Evolutionary conservation across 2,888 invertebrate genomes (phyloP).

Genomic region (Melieria omissa): DNA sequence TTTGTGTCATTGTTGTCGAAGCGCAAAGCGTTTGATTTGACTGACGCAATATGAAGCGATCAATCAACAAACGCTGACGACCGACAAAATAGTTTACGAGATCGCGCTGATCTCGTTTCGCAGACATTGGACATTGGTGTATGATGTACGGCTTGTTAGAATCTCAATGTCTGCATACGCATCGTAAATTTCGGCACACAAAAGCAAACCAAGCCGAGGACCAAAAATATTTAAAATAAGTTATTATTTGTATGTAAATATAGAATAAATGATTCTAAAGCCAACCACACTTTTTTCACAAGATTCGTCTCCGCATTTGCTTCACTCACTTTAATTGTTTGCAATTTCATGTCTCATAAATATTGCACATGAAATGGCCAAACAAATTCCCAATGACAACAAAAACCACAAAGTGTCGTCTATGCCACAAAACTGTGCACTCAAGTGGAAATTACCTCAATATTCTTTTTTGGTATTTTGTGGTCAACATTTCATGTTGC

Average conservation of each 20-base stretch:
- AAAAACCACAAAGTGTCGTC: slow-evolving; percentile 17
- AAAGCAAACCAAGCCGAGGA: neutral
- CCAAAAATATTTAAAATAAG: neutral
- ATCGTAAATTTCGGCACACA: slow-evolving; percentile 56
- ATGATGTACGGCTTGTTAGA: slow-evolving; percentile 65
- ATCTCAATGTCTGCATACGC: slow-evolving; percentile 60
- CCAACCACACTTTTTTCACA: too few relatives aligned
- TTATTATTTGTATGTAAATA: slow-evolving; percentile 10
- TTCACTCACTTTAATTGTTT: too few relatives aligned
- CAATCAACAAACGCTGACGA: slow-evolving; percentile 62
- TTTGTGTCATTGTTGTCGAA: neutral
- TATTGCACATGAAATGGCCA: slow-evolving; percentile 29
- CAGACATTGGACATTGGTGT: slow-evolving; percentile 35
- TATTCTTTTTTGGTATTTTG: slow-evolving; percentile 1
- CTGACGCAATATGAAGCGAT: slow-evolving; percentile 57
- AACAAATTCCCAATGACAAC: slow-evolving; percentile 22
- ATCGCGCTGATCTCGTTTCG: slow-evolving; percentile 41
- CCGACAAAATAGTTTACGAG: slow-evolving; percentile 58
- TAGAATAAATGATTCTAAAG: neutral
- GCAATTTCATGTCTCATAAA: slow-evolving; percentile 16
- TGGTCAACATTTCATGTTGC: slow-evolving; percentile 7
- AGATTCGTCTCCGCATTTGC: too few relatives aligned
- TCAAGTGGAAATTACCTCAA: slow-evolving; percentile 16
- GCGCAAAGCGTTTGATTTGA: slow-evolving; percentile 10
- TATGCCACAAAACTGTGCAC: slow-evolving; percentile 16